Base-by-base conservation (phyloP, 2,888 invertebrate species). In the Drosophila fulvimacula region DNA sequence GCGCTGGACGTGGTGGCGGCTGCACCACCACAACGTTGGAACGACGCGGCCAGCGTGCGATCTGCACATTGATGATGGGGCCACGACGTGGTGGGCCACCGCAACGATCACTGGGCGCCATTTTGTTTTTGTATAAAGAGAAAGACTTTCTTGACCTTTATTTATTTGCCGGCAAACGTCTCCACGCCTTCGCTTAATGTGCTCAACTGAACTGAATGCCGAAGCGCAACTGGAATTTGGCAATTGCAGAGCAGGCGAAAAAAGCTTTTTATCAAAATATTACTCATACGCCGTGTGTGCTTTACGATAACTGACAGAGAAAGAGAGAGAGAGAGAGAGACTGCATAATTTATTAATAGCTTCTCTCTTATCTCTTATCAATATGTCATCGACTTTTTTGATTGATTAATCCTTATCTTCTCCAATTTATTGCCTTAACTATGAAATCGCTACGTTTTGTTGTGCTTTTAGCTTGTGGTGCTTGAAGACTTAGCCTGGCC, bases 11-110 rank as follows among this genome's bases (percentile, higher is more conserved):
- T 0, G 84, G 82, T 0, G 89, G 82, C 2, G 79, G 30, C 52
- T 86, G 81, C n/a, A 83, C 84, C 5, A 82, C 75, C 9, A 90
- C 79, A 21, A 89, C 79, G 5, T 82, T 77, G 90, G 39, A n/a
- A n/a, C 80, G 90, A n/a, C 90, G 72, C 5, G 88, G 89, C 82
- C 85, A 86, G 15, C 88, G 84, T 39, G 81, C 77, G 21, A 90
- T 86, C 48, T 87, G 81, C 13, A 90, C 89, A 69, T 89, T 90
- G 36, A 90, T 74, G 21, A 82, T 69, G 17, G 91, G 91, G 24
- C 90, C 89, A 32, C 91, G 82, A 27, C 89, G 79, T 13, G 87
- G 89, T 13, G 83, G 73, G 32, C 76, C 84, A n/a, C 81, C 73
- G 42, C 82, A 80, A 41, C 79, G 81, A 71, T 87, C 81, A 41